Evolutionary conservation across 2,113 vertebrate species (phyloP).

Genomic region (Cyanoderma ruficeps): DNA sequence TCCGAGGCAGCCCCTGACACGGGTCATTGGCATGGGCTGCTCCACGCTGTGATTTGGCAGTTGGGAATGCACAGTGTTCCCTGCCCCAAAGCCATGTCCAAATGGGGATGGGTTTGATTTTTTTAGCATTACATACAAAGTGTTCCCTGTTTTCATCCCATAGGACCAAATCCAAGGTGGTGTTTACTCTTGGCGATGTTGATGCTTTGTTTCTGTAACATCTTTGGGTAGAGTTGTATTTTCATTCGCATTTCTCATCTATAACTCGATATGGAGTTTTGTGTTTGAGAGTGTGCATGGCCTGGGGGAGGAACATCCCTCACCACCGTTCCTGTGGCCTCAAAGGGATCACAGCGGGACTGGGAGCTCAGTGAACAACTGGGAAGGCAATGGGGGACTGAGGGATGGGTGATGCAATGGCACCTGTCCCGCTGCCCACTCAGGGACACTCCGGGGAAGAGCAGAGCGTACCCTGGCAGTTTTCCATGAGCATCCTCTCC

Average conservation of each 20-base stretch:
- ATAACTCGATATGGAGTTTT: accelerated
- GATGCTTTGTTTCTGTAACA: not conserved
- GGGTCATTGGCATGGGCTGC: not conserved
- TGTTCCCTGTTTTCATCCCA: not conserved
- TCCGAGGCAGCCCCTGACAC: not conserved
- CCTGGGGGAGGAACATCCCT: not conserved
- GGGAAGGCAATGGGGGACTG: not conserved
- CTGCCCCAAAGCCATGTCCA: not conserved
- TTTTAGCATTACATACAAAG: not conserved
- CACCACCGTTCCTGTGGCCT: accelerated
- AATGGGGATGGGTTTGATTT: not conserved
- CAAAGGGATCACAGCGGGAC: accelerated
- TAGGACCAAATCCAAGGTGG: not conserved
- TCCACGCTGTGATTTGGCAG: not conserved
- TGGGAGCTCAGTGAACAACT: not conserved
- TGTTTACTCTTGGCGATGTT: not conserved
- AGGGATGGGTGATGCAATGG: not conserved
- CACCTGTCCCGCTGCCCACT: not conserved
- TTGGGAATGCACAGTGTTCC: not conserved
- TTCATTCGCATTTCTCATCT: not conserved
- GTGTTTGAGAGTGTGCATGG: not conserved
- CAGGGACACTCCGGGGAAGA: not conserved
- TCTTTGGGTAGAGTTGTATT: not conserved
- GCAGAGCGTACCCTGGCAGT: not conserved
- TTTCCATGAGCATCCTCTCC: not conserved